Evolutionary conservation across 2,888 invertebrate species (phyloP).

Genomic region (Mimumesa dahlbomi): DNA sequence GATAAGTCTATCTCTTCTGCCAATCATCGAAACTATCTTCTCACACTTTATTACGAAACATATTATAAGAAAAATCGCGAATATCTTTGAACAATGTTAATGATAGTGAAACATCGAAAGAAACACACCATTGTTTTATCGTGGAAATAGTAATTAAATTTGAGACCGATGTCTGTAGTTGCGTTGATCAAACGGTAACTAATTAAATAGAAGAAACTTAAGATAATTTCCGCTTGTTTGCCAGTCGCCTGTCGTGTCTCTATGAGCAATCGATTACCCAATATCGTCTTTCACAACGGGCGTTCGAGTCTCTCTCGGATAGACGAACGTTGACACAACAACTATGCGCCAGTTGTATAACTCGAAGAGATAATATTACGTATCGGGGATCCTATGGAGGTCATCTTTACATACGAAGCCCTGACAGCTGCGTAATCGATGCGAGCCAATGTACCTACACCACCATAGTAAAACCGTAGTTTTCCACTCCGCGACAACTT

Average conservation of each 20-base stretch:
- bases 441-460: slow-evolving; percentile 5
- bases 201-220: not conserved
- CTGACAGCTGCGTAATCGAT: slow-evolving; percentile 56
- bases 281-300: slow-evolving; percentile 59
- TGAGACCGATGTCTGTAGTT: not conserved
- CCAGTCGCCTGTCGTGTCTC: slow-evolving; percentile 7
- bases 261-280: slow-evolving; percentile 57
- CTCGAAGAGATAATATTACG: slow-evolving; percentile 57
- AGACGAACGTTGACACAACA: slow-evolving; percentile 55
- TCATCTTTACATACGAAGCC: slow-evolving; percentile 48
- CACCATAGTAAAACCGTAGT: slow-evolving; percentile 34
- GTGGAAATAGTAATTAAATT: not conserved
- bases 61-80: too few species aligned
- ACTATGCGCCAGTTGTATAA: slow-evolving; percentile 49
- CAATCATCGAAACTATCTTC: too few species aligned
- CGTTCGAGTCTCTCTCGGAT: slow-evolving; percentile 13
- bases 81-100: too few species aligned
- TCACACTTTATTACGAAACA: too few species aligned
- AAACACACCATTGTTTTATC: not conserved
- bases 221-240: slow-evolving; percentile 16
- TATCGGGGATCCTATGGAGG: slow-evolving; percentile 52
- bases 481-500: slow-evolving; percentile 46
- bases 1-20: too few species aligned
- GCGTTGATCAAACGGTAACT: too few species aligned
- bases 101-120: too few species aligned